Percentiles rank a stretch among this genome's conserved stretches.
Conservation (phyloP, 2,888 invertebrate species). For the Arctia plantaginis region DNA sequence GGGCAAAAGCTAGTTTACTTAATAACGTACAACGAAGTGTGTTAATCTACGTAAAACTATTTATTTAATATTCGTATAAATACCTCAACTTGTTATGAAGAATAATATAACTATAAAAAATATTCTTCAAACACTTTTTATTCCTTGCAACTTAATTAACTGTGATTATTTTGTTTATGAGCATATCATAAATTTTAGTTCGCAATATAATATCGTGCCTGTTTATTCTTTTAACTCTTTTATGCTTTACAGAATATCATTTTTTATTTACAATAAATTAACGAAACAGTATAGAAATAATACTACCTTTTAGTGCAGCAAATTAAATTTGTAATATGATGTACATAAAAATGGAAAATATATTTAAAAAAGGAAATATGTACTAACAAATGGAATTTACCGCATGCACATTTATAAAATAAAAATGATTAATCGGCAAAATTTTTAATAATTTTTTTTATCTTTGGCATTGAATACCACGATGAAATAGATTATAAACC, state of each 20-base stretch:
- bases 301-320: neutral
- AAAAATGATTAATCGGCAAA: neutral
- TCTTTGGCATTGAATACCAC: neutral
- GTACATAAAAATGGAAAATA: neutral
- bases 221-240: neutral
- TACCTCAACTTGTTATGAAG: neutral
- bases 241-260: neutral
- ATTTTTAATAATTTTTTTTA: neutral
- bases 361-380: neutral
- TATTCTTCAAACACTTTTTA: neutral
- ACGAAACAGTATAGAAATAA: neutral
- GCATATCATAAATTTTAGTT: neutral
- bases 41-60: neutral
- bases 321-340: neutral
- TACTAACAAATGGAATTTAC: neutral
- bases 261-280: neutral
- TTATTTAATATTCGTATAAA: neutral
- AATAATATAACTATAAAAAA: neutral
- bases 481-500: neutral
- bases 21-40: neutral
- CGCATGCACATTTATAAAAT: neutral
- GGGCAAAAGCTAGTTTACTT: too few species aligned
- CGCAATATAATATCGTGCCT: neutral
- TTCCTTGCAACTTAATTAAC: neutral
- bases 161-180: neutral